Percentiles rank a stretch among this genome's conserved stretches.
These are phyloP conservation scores for Odontocerum albicorne DNA, from an alignment of 2,888 invertebrate species.

Conservation along the genomic window DNA sequence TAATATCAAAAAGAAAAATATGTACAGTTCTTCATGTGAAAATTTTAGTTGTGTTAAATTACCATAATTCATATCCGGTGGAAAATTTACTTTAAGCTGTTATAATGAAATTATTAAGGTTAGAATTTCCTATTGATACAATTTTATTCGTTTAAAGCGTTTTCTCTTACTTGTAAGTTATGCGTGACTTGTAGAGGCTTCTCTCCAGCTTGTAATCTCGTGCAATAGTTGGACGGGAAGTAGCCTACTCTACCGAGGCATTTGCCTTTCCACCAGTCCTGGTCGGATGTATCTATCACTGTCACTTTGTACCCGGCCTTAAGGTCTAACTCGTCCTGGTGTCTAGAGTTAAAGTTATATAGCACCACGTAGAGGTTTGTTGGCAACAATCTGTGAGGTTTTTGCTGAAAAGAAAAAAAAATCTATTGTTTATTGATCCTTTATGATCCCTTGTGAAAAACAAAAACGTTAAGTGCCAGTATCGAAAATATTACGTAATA, in stretches of 20 bases:
- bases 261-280: constrained; percentile 98
- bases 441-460: too few relatives aligned
- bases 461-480: too few relatives aligned
- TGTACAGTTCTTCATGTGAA: too few relatives aligned
- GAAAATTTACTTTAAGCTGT: too few relatives aligned
- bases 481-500: too few relatives aligned
- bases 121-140: too few relatives aligned
- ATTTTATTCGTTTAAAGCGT: too few relatives aligned
- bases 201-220: constrained; percentile 87
- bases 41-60: too few relatives aligned
- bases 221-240: constrained; percentile 94
- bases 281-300: constrained; percentile 91
- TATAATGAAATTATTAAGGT: too few relatives aligned
- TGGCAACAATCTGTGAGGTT: constrained; percentile 81
- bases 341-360: constrained; percentile 93
- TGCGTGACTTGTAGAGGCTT: constrained; percentile 82
- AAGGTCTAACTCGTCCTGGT: constrained; percentile 90
- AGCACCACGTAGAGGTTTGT: constrained; percentile 92
- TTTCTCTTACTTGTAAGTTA: constrained; percentile 52
- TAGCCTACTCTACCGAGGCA: constrained; percentile 88
- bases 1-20: too few relatives aligned
- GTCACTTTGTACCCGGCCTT: constrained; percentile 90
- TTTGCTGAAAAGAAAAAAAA: constrained; percentile 53
- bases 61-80: too few relatives aligned
- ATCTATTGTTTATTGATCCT: too few relatives aligned